A percentile compares a stretch with the other conserved stretches of the same genome.
Evolutionary conservation across 2,888 invertebrate species (phyloP).

Genomic region (Tipula vernalis): DNA sequence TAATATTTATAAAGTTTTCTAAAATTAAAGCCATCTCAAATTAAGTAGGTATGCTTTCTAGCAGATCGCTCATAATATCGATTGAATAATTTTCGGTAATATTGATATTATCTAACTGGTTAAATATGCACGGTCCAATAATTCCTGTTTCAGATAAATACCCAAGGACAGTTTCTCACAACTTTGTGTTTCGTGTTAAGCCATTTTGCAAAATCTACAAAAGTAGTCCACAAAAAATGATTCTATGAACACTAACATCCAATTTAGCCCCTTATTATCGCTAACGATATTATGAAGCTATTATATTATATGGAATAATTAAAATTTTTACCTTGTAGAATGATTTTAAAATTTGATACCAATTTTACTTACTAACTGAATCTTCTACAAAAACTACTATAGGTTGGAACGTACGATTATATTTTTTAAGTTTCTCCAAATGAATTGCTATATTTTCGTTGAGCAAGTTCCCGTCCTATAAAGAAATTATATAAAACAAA

Average conservation of each 20-base stretch:
- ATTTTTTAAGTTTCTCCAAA: neutral
- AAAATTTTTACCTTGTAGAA: neutral
- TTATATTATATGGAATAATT: neutral
- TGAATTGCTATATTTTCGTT: neutral
- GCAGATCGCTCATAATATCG: too few species aligned
- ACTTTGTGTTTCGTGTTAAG: neutral
- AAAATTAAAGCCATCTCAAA: neutral
- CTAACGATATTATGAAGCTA: neutral
- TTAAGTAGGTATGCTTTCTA: neutral
- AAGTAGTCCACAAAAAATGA: neutral
- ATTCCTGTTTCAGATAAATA: too few species aligned
- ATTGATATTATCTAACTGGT: too few species aligned
- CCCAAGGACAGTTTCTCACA: neutral
- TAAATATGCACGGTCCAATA: too few species aligned
- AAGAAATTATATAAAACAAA: neutral
- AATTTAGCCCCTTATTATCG: neutral
- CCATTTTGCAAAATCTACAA: neutral
- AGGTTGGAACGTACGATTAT: neutral
- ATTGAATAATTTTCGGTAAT: too few species aligned
- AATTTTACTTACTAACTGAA: neutral
- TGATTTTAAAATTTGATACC: neutral
- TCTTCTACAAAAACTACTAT: neutral
- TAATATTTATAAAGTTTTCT: too few species aligned
- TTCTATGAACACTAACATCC: conserved; percentile 6
- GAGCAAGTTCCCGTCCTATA: neutral